Base-by-base conservation (phyloP, 2,797 vertebrate species). In the Gymnocypris eckloni region DNA sequence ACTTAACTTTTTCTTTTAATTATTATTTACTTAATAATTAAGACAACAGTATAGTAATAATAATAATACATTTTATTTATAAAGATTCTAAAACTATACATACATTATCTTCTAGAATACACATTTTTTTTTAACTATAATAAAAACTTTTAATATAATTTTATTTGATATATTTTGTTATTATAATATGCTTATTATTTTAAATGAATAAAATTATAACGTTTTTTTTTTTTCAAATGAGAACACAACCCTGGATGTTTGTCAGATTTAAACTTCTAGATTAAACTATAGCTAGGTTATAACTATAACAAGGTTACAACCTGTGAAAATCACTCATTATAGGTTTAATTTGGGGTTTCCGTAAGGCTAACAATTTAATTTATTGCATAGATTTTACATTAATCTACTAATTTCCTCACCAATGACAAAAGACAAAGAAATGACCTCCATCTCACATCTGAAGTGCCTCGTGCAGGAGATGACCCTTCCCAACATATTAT, bases 371-470 rank as follows among this genome's bases (percentile, higher is more conserved):
- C 45, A 22, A 43, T 43, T n/a, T 59, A 11, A 52, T 20, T 43
- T 20, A 48, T 82, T 25, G 59, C 45, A 22, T 64, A 48, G 39
- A 22, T 71, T 54, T 48, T 20, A 1, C 25, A 66, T 79, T 39
- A 22, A 61, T 81, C 71, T 50, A 22, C 41, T 79, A 25, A 54
- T 77, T 85, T 77, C 77, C 77, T 56, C 59, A 64, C 28, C 79
- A 81, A 71, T 75, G 76, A 67, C n/a, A 16, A 81, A 81, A 85
- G 64, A 83, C 81, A 67, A 33, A 10, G 16, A n/a, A 70, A 72
- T 67, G 71, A 82, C 54, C 61, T 18, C 77, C 13, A 59, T 72
- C 73, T 83, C 73, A 56, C 43, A 86, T 78, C 75, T 59, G 54
- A 73, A 59, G 45, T 4, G 52, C 2, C 66, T 69, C 77, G n/a